phyloP scores from a whole-genome alignment of 2,113 vertebrate species.

The Aptenodytes forsteri region DNA sequence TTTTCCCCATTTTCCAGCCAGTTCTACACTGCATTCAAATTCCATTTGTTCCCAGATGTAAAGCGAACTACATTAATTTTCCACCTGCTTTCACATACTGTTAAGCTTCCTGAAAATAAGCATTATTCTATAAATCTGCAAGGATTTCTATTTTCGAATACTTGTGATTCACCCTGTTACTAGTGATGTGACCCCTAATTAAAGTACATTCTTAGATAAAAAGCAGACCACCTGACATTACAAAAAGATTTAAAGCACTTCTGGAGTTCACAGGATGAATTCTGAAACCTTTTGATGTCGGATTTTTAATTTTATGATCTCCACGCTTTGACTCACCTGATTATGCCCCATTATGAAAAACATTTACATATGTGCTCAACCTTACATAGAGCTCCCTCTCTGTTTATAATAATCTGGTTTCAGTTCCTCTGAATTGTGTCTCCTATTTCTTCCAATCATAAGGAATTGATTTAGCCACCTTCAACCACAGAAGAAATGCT shows the following conservation, averaged over 20 bases:
- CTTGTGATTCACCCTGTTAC: not conserved
- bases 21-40: not conserved
- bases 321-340: not conserved
- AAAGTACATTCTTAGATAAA: not conserved
- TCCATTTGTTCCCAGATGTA: not conserved
- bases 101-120: slow-evolving; percentile 21
- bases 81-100: not conserved
- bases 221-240: not conserved
- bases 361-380: not conserved
- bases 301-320: not conserved
- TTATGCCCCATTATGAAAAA: not conserved
- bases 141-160: not conserved
- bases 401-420: not conserved
- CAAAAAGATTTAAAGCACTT: not conserved
- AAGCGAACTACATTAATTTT: not conserved
- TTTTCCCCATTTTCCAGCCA: not conserved
- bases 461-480: not conserved
- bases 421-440: not conserved
- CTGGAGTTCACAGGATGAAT: not conserved
- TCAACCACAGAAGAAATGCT: not conserved
- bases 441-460: not conserved
- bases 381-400: not conserved
- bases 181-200: not conserved
- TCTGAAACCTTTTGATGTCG: not conserved
- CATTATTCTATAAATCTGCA: not conserved